Base-by-base conservation (phyloP, 2,888 invertebrate species). In the Microctonus aethiopoides region DNA sequence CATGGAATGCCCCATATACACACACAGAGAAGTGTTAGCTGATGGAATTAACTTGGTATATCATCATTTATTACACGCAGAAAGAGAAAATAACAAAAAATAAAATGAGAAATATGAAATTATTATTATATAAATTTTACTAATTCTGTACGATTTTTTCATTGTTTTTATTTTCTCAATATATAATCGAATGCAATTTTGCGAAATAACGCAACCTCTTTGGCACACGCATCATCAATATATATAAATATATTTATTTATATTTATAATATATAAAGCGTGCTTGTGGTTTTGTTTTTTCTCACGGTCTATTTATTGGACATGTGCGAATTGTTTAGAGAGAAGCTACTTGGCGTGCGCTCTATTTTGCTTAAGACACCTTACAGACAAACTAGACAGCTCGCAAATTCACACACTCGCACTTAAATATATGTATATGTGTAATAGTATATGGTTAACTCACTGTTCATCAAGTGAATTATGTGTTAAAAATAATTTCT, bases 331-430 rank as follows among this genome's bases (percentile, higher is more conserved):
- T 51, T 52, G 52, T n/a, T n/a, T 39, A 34, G 51, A 46, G 68
- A 62, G 73, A 73, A 66, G 57, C 39, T 72, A 59, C 65, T 59
- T 62, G 68, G 36, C 61, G 41, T 59, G 63, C 72, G 56, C 57
- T 69, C 68, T 56, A 69, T 70, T 71, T 75, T 74, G 75, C 71
- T 68, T 69, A 71, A 73, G 70, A 75, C 68, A 69, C 73, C 74
- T 74, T 67, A 56, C 67, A 64, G 70, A 67, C 54, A 68, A 75
- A 75, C 75, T 72, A 73, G 72, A 62, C 61, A 72, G 57, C 60
- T 59, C 56, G 56, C 32, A 51, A 46, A 67, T 70, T 67, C 61
- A 74, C 51, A 68, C 34, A 41, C 41, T 20, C 54, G 32, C 67
- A 68, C 71, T 46, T 52, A 39, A 1, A 16, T 3, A 16, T 2